Base-by-base conservation (phyloP, 2,797 vertebrate genomes). In the Numenius phaeopus region DNA sequence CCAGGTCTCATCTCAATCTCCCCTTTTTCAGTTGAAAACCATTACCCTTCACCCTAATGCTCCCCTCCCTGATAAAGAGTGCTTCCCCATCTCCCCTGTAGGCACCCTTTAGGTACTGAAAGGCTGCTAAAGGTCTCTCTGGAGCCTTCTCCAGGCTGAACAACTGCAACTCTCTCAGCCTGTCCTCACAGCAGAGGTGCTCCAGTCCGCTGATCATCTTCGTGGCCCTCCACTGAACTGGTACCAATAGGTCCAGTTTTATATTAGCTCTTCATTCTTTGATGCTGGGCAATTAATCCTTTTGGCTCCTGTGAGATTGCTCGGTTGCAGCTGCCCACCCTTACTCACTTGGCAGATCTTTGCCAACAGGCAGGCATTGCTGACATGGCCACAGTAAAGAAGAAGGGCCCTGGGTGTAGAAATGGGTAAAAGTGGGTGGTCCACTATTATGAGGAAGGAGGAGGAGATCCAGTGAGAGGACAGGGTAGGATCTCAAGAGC, bases 391-490 rank as follows among this genome's bases (percentile, higher is more conserved):
- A 42, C 20, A 37, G 58, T 1, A 47, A 27, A 10, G 20, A 73
- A 42, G 37, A 49, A 4, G 10, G 22, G 20, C 18, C 29, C 30
- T 47, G 4, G 42, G 23, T 0, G 1, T 2, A 27, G 54, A 64
- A 87, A 61, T 23, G 11, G 24, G 20, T 30, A 61, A 39, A 13
- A 21, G n/a, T 20, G 76, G n/a, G 54, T 44, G 15, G 13, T 19
- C 8, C 9, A 4, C 7, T 37, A 1, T 10, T 16, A 18, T 67
- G 39, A 32, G 21, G 42, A 80, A 83, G 17, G 4, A 70, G 39
- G 10, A 83, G 7, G 13, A 84, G 13, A 77, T 64, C 42, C n/a
- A 54, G 30, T 52, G 73, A 76, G 71, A 80, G 11, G 40, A 8
- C 7, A 79, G 10, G 8, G 11, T 34, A 70, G 21, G n/a, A 58